A percentile compares a stretch with the other conserved stretches of the same genome.
Evolutionary conservation across 2,888 invertebrate genomes (phyloP).

Genomic region (Callinectes sapidus): DNA sequence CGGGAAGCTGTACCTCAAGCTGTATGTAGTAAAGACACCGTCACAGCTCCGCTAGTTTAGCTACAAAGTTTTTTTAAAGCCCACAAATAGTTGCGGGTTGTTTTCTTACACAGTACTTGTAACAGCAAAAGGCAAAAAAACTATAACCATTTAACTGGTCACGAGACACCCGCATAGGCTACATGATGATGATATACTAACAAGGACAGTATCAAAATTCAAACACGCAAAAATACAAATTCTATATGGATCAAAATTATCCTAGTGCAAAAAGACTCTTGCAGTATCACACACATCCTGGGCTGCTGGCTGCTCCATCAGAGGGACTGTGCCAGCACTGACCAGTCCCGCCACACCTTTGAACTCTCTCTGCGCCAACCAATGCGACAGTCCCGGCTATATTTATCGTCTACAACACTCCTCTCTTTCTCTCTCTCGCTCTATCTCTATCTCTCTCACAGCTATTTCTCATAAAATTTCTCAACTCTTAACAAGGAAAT

Average conservation of each 20-base stretch:
- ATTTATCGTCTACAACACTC: conserved; percentile 37
- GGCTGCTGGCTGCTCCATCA: conserved; percentile 68
- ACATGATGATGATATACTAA: conserved; percentile 71
- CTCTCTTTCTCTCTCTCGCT: conserved; percentile 33
- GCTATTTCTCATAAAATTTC: conserved; percentile 37
- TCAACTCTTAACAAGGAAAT: conserved; percentile 36
- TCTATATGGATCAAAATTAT: conserved; percentile 71
- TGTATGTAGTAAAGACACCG: conserved; percentile 52
- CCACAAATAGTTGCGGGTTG: conserved; percentile 62
- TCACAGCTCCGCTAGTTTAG: conserved; percentile 61
- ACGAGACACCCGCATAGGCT: conserved; percentile 71
- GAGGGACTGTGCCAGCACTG: conserved; percentile 42
- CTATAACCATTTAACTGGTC: conserved; percentile 69
- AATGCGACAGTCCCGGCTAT: conserved; percentile 30
- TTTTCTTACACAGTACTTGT: conserved; percentile 70
- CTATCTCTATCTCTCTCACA: conserved; percentile 37
- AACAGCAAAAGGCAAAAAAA: conserved; percentile 71
- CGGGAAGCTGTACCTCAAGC: conserved; percentile 61
- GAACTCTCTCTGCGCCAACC: conserved; percentile 42
- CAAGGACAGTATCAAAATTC: conserved; percentile 71
- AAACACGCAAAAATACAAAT: conserved; percentile 71
- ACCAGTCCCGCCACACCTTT: conserved; percentile 37
- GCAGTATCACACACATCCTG: conserved; percentile 69
- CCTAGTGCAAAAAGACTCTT: conserved; percentile 69
- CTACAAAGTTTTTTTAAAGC: conserved; percentile 69